These are phyloP conservation scores for Dryas iulia DNA, from an alignment of 1,140 invertebrate genomes.

Conservation along the genomic window DNA sequence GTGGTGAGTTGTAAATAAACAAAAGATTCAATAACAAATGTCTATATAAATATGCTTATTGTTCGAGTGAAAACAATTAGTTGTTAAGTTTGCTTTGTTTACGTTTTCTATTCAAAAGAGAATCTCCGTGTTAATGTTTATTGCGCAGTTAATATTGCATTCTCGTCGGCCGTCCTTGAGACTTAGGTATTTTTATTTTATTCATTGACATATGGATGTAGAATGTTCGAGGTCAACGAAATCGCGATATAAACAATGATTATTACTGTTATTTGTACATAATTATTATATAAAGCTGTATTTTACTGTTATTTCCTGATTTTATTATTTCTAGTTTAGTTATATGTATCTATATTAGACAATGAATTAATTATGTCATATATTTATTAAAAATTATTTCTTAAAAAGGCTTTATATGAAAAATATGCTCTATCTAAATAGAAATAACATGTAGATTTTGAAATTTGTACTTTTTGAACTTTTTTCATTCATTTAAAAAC, in stretches of 20 bases:
- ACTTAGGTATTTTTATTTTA: slow-evolving; percentile 35
- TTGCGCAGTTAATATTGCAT: slow-evolving; percentile 56
- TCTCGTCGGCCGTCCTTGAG: slow-evolving; percentile 45
- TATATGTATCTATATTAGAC: too few relatives aligned
- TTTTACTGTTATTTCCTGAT: not conserved
- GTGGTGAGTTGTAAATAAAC: slow-evolving; percentile 70
- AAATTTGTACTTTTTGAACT: too few relatives aligned
- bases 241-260: slow-evolving; percentile 4
- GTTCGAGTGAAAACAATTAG: not conserved
- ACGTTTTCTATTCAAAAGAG: not conserved
- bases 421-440: too few relatives aligned
- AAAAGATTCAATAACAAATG: slow-evolving; percentile 36
- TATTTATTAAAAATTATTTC: too few relatives aligned
- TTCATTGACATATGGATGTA: slow-evolving; percentile 31
- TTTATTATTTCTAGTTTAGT: too few relatives aligned
- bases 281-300: not conserved
- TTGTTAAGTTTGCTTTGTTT: not conserved
- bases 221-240: slow-evolving; percentile 34
- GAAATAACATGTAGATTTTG: too few relatives aligned
- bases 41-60: not conserved
- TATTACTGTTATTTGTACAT: not conserved
- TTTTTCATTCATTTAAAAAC: too few relatives aligned
- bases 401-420: too few relatives aligned
- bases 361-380: too few relatives aligned
- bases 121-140: slow-evolving; percentile 10